Evolutionary conservation across 2,113 vertebrate genomes (phyloP).

Genomic region (Chaetodon auriga): DNA sequence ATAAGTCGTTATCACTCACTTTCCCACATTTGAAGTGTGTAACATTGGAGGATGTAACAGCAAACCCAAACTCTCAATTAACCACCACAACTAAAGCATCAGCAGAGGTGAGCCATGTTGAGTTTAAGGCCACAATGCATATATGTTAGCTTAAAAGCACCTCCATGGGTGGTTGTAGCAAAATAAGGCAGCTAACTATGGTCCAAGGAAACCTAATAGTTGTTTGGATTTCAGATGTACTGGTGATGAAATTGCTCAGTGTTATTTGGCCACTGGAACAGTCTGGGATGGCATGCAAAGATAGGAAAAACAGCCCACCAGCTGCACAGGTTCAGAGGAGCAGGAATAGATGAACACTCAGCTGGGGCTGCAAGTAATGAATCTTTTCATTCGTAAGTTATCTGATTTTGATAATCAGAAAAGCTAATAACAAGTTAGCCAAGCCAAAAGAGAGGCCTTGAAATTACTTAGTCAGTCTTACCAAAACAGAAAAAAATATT

Average conservation of each 20-base stretch:
- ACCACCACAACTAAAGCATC: not conserved
- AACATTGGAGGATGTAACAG: not conserved
- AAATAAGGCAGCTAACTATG: slow-evolving; percentile 5
- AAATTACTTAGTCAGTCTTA: not conserved
- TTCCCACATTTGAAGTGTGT: not conserved
- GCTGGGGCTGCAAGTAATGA: not conserved
- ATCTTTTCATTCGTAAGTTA: not conserved
- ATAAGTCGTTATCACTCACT: slow-evolving; percentile 7
- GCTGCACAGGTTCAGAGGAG: not conserved
- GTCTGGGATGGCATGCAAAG: slow-evolving; percentile 20
- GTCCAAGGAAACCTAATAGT: slow-evolving; percentile 9
- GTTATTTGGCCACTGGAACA: slow-evolving; percentile 29
- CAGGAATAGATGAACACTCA: not conserved
- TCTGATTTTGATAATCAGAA: not conserved
- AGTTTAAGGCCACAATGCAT: not conserved
- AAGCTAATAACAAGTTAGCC: not conserved
- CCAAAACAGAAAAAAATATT: not conserved
- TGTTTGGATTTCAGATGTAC: slow-evolving; percentile 29
- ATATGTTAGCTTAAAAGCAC: not conserved
- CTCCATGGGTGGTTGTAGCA: not conserved
- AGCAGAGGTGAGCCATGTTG: not conserved
- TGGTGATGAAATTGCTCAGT: slow-evolving; percentile 28
- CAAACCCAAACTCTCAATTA: slow-evolving; percentile 6
- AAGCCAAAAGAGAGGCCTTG: not conserved
- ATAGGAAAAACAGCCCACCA: slow-evolving; percentile 24